A percentile compares a stretch with the other conserved stretches of the same genome.
phyloP scores from a whole-genome alignment of 2,113 vertebrate genomes.

The Tyto alba region DNA sequence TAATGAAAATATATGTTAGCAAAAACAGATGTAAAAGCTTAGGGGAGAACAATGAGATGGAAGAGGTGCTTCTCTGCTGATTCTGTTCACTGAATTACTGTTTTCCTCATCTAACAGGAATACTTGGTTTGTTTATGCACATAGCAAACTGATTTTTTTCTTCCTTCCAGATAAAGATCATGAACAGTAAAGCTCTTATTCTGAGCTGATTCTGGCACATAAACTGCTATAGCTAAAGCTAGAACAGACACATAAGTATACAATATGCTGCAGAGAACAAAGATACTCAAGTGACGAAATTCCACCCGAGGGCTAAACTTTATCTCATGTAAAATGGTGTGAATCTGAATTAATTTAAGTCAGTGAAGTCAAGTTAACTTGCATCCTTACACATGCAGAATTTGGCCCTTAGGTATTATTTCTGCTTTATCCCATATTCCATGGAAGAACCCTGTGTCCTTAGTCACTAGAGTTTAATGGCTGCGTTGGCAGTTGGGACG shows the following conservation, averaged over 20 bases:
- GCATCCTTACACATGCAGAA: background rate
- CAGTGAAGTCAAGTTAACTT: background rate
- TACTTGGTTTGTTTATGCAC: background rate
- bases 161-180: background rate
- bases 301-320: background rate
- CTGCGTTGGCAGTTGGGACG: background rate
- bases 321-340: background rate
- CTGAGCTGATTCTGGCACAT: background rate
- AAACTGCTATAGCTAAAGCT: background rate
- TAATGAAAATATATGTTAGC: background rate
- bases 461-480: accelerated
- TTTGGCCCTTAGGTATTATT: background rate
- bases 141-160: background rate
- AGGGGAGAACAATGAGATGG: background rate
- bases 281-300: background rate
- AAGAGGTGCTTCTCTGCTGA: background rate
- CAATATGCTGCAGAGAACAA: accelerated
- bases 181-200: background rate
- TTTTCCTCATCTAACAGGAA: background rate
- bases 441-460: accelerated
- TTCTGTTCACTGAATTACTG: background rate
- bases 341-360: background rate
- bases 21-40: background rate
- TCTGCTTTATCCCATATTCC: background rate
- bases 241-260: accelerated